A percentile compares a stretch with the other conserved stretches of the same genome.
Conservation (phyloP, 2,113 vertebrate species). For the Cettia cetti region DNA sequence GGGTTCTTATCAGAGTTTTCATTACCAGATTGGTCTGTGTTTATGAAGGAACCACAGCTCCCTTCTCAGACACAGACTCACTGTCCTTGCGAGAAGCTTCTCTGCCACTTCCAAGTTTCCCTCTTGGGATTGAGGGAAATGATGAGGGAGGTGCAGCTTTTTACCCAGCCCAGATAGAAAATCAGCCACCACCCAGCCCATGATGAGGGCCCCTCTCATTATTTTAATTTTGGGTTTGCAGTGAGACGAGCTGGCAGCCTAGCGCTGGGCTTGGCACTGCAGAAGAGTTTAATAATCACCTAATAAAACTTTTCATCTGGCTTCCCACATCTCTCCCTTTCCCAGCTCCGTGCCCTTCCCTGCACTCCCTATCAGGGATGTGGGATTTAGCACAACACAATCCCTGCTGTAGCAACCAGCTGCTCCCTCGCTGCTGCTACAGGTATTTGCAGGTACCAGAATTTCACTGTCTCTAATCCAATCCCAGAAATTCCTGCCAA, state of each 20-base stretch:
- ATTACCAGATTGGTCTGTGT: background rate
- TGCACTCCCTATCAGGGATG: background rate
- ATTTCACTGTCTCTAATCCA: background rate
- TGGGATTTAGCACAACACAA: background rate
- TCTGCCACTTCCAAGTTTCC: background rate
- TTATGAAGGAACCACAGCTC: background rate
- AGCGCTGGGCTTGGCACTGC: background rate
- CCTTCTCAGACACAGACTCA: background rate
- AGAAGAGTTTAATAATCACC: constrained; percentile 60
- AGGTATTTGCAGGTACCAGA: background rate
- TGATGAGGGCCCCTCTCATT: constrained; percentile 18
- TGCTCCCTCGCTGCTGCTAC: background rate
- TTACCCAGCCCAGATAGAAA: background rate
- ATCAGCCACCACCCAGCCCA: background rate
- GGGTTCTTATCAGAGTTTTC: background rate
- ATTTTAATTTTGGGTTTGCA: constrained; percentile 46
- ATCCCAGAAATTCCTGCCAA: background rate
- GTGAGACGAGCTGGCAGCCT: constrained; percentile 34
- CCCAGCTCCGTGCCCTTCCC: background rate
- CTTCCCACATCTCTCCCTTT: constrained; percentile 23
- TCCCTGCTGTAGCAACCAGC: background rate
- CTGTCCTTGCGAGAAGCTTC: background rate
- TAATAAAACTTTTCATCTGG: constrained; percentile 60
- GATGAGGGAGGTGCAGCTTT: background rate
- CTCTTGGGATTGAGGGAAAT: too few species aligned